Evolutionary conservation across 2,113 vertebrate species (phyloP), one percentile per base, ranked within the genome.

Genomic region (Clarias macrocephalus): DNA sequence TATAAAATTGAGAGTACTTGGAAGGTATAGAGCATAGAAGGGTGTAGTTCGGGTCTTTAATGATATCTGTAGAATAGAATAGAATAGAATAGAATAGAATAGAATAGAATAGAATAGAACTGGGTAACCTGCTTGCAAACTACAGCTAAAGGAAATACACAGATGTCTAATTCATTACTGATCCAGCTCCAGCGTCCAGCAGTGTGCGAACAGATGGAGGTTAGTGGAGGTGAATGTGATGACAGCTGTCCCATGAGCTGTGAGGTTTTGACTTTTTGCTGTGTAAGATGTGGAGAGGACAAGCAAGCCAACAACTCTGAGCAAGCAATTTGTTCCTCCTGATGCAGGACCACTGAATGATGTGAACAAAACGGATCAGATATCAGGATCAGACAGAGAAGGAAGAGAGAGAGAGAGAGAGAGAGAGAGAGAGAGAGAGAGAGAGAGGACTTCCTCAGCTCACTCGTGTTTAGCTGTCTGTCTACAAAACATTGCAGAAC

Each of bases 351-450:
- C 11, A 25, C 37, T 75, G 72, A 66, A 68, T 9, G 21, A 82
- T 33, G 37, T 30, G 60, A 68, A 72, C 13, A 42, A 72, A 68
- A 82, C 66, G 5, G 52, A 37, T 59, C 80, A 57, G 68, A 68
- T 30, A 13, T 57, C n/a, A 56, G 37, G 63, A 70, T 68, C 28
- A 80, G 76, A 80, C 85, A 15, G n/a, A 7, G 33, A 52, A 30
- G 12, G 42, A 52, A 68, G 18, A 19, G 28, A 12, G 12, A 18
- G 86, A 86, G n/a, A 3, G 23, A 19, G 59, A 25, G 42, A 90
- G 86, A 87, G 85, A 85, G 89, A 89, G 86, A 72, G 30, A 84
- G 80, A 30, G 80, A 59, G 77, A 56, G 54, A n/a, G n/a, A n/a
- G n/a, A n/a, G n/a, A n/a, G n/a, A n/a, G 33, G 68, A 57, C 12